Percentiles rank a stretch among this genome's conserved stretches.
Conservation (phyloP, 1,140 invertebrate genomes). For the Wasmannia auropunctata region DNA sequence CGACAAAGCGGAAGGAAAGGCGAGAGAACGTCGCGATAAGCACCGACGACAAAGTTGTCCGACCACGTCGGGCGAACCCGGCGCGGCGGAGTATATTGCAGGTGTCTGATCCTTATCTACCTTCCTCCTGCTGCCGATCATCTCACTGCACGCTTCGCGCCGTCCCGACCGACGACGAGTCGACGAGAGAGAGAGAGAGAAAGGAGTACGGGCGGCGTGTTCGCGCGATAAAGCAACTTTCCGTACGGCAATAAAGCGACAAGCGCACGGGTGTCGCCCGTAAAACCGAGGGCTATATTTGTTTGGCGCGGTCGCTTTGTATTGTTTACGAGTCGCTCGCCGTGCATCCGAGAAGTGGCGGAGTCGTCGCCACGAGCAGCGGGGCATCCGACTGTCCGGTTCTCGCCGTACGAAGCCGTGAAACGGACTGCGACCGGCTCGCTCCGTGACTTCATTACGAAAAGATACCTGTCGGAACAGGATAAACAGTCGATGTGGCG, state of each 20-base stretch:
- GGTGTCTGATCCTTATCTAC: slow-evolving; percentile 54
- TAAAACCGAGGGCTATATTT: slow-evolving; percentile 75
- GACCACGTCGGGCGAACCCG: slow-evolving; percentile 25
- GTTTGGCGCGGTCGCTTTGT: slow-evolving; percentile 71
- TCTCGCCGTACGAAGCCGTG: slow-evolving; percentile 61
- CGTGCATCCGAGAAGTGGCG: slow-evolving; percentile 37
- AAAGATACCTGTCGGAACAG: slow-evolving; percentile 49
- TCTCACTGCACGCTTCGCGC: slow-evolving; percentile 9
- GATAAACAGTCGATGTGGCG: slow-evolving; percentile 9
- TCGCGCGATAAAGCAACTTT: slow-evolving; percentile 71
- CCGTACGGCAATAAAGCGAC: slow-evolving; percentile 70
- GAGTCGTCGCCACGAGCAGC: slow-evolving; percentile 71
- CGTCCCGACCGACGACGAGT: slow-evolving; percentile 28
- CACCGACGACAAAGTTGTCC: slow-evolving; percentile 36
- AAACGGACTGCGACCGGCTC: slow-evolving; percentile 52
- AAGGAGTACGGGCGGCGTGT: slow-evolving; percentile 41
- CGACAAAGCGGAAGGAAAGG: slow-evolving; percentile 55
- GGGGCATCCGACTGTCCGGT: slow-evolving; percentile 50
- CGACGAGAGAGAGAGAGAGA: too few relatives aligned
- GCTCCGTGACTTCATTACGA: slow-evolving; percentile 72
- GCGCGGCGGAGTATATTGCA: slow-evolving; percentile 24
- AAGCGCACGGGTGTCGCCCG: slow-evolving; percentile 56
- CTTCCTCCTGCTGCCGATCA: slow-evolving; percentile 45
- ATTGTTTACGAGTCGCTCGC: slow-evolving; percentile 69
- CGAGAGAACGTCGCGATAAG: slow-evolving; percentile 64